Evolutionary conservation across 2,888 invertebrate species (phyloP).

Genomic region (Gari tellinella): DNA sequence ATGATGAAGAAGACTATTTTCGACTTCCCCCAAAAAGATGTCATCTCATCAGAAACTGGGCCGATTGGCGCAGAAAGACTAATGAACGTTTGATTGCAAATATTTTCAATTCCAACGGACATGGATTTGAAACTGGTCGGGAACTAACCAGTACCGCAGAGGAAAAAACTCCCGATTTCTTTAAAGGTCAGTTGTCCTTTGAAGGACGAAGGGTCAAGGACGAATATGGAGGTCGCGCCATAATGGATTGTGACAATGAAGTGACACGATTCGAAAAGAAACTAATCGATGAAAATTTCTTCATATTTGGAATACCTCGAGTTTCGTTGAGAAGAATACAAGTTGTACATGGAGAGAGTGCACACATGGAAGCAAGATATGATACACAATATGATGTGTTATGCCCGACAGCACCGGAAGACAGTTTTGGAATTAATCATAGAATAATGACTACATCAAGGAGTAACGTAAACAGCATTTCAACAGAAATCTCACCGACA

Average conservation of each 20-base stretch:
- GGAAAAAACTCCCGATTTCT: slow-evolving; percentile 35
- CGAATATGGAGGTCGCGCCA: slow-evolving; percentile 22
- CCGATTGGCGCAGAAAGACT: slow-evolving; percentile 21
- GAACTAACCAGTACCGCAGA: slow-evolving; percentile 9
- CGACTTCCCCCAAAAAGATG: slow-evolving; percentile 22
- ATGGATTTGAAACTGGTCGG: not conserved
- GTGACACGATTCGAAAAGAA: slow-evolving; percentile 19
- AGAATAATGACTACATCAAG: too few species aligned
- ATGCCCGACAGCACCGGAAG: too few species aligned
- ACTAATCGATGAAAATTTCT: slow-evolving; percentile 44
- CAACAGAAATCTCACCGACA: too few species aligned
- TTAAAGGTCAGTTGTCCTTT: slow-evolving; percentile 26
- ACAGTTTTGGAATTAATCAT: too few species aligned
- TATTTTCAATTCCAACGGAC: not conserved
- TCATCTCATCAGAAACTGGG: slow-evolving; percentile 28
- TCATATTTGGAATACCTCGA: slow-evolving; percentile 40
- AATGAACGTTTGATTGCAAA: slow-evolving; percentile 23
- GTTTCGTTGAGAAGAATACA: slow-evolving; percentile 9
- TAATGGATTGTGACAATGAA: slow-evolving; percentile 21
- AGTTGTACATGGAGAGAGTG: not conserved
- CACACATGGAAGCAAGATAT: too few species aligned
- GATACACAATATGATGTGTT: too few species aligned
- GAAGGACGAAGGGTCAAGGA: slow-evolving; percentile 34
- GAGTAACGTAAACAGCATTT: too few species aligned
- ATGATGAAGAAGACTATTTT: slow-evolving; percentile 19